Evolutionary conservation across 2,113 vertebrate species (phyloP).

Genomic region (Microcebus lehilahytsara): DNA sequence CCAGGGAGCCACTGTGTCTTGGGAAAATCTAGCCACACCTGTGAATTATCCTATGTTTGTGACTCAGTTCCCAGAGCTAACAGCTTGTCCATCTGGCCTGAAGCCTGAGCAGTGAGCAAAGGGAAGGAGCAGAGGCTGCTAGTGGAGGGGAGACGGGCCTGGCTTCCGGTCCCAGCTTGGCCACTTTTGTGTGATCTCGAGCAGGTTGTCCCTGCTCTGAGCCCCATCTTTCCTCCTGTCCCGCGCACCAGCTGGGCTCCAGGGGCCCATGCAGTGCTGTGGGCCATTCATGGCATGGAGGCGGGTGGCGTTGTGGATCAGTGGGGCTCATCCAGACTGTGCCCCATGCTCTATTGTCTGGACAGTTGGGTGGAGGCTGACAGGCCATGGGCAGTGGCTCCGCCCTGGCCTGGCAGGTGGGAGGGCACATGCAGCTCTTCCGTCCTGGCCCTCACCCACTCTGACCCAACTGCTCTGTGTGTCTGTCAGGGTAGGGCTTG

Average conservation of each 20-base stretch:
- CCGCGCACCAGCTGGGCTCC: slow-evolving; percentile 6
- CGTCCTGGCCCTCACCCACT: neutral
- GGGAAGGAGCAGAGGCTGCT: neutral
- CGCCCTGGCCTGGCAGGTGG: neutral
- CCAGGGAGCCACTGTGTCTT: slow-evolving; percentile 32
- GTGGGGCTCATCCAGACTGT: neutral
- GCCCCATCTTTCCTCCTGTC: slow-evolving; percentile 31
- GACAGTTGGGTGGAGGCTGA: neutral
- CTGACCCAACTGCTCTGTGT: neutral
- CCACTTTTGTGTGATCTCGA: neutral
- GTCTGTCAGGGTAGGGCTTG: neutral
- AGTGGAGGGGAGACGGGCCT: neutral
- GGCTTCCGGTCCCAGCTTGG: neutral
- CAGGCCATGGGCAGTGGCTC: neutral
- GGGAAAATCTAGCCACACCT: slow-evolving; percentile 26
- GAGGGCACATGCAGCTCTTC: neutral
- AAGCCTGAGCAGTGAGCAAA: neutral
- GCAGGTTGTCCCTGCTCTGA: neutral
- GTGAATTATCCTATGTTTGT: slow-evolving; percentile 11
- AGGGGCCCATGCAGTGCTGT: neutral
- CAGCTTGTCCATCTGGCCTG: neutral
- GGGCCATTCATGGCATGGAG: neutral
- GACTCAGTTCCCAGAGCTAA: slow-evolving; percentile 27
- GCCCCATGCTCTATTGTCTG: neutral
- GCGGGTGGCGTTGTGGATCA: neutral